phyloP scores from a whole-genome alignment of 2,888 invertebrate species.

The Tipula helvola region DNA sequence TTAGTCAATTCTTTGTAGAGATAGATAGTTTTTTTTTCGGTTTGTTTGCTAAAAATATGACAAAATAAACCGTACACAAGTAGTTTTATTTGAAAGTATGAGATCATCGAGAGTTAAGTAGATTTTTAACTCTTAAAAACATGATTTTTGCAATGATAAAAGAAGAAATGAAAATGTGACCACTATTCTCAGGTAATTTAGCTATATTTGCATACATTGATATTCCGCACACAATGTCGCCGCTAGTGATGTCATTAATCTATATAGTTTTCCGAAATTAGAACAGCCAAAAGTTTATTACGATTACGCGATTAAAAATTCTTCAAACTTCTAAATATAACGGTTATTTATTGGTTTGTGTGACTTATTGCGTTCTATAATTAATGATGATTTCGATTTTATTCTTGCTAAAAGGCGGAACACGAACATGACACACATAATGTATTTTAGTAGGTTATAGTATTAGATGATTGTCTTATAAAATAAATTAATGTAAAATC shows the following conservation, averaged over 20 bases:
- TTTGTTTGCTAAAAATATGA: background rate
- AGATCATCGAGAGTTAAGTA: background rate
- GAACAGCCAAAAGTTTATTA: background rate
- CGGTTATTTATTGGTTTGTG: background rate
- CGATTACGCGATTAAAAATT: background rate
- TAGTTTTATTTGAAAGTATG: background rate
- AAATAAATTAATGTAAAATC: conserved; percentile 8
- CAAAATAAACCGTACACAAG: background rate
- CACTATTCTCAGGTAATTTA: background rate
- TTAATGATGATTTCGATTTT: background rate
- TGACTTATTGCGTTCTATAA: background rate
- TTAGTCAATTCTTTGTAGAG: background rate
- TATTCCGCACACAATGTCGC: background rate
- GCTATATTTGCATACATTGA: background rate
- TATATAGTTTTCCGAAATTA: background rate
- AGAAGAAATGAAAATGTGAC: background rate
- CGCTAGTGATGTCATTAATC: background rate
- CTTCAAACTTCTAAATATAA: background rate
- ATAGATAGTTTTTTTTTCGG: background rate
- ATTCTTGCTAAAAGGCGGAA: background rate
- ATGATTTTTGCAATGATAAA: background rate
- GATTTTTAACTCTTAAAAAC: background rate
- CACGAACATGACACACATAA: background rate
- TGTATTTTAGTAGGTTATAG: background rate
- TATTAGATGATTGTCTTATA: background rate